phyloP scores from a whole-genome alignment of 2,113 vertebrate species.

The Pachypanchax playfairii region DNA sequence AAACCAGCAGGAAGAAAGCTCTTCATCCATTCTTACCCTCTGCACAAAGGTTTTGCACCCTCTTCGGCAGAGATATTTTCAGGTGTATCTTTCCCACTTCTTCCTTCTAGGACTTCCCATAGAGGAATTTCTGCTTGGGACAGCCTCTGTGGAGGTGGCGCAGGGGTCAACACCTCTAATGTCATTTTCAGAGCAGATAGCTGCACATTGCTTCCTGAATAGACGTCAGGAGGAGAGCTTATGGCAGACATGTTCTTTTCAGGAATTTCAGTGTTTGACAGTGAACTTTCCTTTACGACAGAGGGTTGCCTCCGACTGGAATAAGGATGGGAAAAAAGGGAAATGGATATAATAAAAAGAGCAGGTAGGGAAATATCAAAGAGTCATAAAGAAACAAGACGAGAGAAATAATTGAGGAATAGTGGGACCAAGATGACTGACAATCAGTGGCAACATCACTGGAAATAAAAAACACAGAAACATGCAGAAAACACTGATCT shows the following conservation, averaged over 20 bases:
- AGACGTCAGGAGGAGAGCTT: constrained; percentile 14
- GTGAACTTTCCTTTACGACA: constrained; percentile 37
- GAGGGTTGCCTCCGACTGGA: constrained; percentile 48
- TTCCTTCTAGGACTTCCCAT: constrained; percentile 71
- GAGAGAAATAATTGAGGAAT: background rate
- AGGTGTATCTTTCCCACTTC: constrained; percentile 42
- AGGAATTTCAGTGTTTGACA: constrained; percentile 45
- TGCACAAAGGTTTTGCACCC: constrained; percentile 49
- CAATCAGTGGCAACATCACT: too few species aligned
- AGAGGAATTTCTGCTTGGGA: constrained; percentile 66
- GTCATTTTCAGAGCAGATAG: constrained; percentile 22
- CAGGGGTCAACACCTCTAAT: constrained; percentile 42
- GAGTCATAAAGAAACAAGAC: background rate
- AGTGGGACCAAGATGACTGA: too few species aligned
- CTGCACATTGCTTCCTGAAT: constrained; percentile 15
- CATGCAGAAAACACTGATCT: too few species aligned
- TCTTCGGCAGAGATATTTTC: constrained; percentile 42
- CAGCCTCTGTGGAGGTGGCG: constrained; percentile 40
- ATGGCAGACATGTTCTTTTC: constrained; percentile 34
- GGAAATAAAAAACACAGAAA: too few species aligned
- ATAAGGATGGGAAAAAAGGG: constrained; percentile 24
- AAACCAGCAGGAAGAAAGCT: constrained; percentile 23
- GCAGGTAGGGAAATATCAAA: background rate
- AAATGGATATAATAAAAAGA: background rate
- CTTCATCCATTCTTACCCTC: constrained; percentile 73